Evolutionary conservation across 2,797 vertebrate genomes (phyloP).

Genomic region (Schizothorax lantsangensis): DNA sequence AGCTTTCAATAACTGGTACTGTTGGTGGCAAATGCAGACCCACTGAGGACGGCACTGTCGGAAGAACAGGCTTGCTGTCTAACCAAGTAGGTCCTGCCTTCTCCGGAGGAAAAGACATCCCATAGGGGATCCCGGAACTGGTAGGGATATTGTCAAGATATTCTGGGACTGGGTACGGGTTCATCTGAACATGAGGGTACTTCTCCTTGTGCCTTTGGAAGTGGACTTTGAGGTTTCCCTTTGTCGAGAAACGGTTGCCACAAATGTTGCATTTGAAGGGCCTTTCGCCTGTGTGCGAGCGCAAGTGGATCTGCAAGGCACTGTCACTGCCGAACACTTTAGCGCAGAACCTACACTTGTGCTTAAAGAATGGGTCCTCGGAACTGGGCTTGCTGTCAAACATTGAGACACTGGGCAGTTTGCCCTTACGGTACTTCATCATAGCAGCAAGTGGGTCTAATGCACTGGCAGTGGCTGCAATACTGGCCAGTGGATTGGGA

Average conservation of each 20-base stretch:
- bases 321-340: slow-evolving; percentile 99
- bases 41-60: slow-evolving; percentile 81
- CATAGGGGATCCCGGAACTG: slow-evolving; percentile 93
- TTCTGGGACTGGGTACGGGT: slow-evolving; percentile 97
- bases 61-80: slow-evolving; percentile 90
- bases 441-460: slow-evolving; percentile 93
- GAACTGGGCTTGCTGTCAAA: slow-evolving; percentile 91
- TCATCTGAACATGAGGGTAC: slow-evolving; percentile 99
- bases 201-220: slow-evolving; percentile 99
- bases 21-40: slow-evolving; percentile 89
- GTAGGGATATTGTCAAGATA: slow-evolving; percentile 98
- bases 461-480: slow-evolving; percentile 91
- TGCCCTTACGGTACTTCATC: slow-evolving; percentile 94
- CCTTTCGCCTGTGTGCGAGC: slow-evolving; percentile 96
- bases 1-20: slow-evolving; percentile 78
- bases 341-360: slow-evolving; percentile 98
- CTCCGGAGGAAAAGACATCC: slow-evolving; percentile 93
- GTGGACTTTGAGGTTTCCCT: slow-evolving; percentile 98
- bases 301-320: slow-evolving; percentile 97
- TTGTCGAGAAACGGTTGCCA: slow-evolving; percentile 98
- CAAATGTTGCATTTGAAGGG: slow-evolving; percentile 99
- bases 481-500: slow-evolving; percentile 95
- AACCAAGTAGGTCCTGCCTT: slow-evolving; percentile 93
- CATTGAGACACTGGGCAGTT: slow-evolving; percentile 87
- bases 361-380: slow-evolving; percentile 97